Evolutionary conservation across 2,888 invertebrate species (phyloP).

Genomic region (Drosophila hamatofila): DNA sequence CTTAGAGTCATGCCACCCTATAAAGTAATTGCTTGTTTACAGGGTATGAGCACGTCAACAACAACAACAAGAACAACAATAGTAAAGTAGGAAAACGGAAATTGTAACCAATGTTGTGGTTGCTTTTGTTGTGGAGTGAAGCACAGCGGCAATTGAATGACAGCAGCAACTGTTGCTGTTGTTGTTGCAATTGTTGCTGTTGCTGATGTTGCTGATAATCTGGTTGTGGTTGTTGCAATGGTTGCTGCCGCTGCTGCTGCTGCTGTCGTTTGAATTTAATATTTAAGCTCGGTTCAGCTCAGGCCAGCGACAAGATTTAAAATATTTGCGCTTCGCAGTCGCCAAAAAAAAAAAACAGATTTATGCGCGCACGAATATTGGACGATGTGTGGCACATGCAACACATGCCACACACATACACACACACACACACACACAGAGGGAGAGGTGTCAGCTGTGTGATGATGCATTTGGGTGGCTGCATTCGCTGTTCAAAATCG

Average conservation of each 20-base stretch:
- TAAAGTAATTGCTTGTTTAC: background rate
- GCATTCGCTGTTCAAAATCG: slow-evolving; percentile 50
- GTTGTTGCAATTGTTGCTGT: slow-evolving; percentile 15
- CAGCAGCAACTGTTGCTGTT: slow-evolving; percentile 35
- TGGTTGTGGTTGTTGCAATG: slow-evolving; percentile 21
- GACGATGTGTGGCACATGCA: slow-evolving; percentile 58
- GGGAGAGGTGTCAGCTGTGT: slow-evolving; percentile 25
- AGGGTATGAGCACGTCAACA: slow-evolving; percentile 13
- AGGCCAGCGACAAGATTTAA: slow-evolving; percentile 44
- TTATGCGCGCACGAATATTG: slow-evolving; percentile 73
- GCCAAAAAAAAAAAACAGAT: slow-evolving; percentile 51
- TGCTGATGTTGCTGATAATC: slow-evolving; percentile 26
- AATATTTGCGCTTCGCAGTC: slow-evolving; percentile 50
- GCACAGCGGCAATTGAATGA: slow-evolving; percentile 51
- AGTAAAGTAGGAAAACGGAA: slow-evolving; percentile 39
- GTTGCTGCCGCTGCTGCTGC: slow-evolving; percentile 17
- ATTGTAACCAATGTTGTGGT: slow-evolving; percentile 35
- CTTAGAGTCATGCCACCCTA: too few species aligned
- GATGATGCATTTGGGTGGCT: slow-evolving; percentile 52
- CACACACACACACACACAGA: slow-evolving; percentile 2
- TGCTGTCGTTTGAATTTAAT: slow-evolving; percentile 49
- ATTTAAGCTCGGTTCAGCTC: slow-evolving; percentile 37
- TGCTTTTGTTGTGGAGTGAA: slow-evolving; percentile 43
- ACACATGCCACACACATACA: slow-evolving; percentile 16
- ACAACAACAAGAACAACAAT: background rate